These are phyloP conservation scores for Caenorhabditis macrosperma DNA, from an alignment of 2,888 invertebrate species.

Conservation along the genomic window DNA sequence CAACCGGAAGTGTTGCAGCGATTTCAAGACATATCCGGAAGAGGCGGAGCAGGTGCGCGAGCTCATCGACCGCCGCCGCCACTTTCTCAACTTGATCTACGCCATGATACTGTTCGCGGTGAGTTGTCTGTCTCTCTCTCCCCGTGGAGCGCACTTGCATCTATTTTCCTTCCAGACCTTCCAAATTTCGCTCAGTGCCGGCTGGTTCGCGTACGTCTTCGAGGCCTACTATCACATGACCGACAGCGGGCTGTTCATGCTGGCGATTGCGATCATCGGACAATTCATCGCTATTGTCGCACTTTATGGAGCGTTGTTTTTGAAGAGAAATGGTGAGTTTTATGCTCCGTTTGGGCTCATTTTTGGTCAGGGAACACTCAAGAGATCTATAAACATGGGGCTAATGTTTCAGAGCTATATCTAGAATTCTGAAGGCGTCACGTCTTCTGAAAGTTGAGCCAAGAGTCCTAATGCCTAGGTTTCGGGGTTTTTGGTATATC, in stretches of 20 bases:
- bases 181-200: slow-evolving; percentile 6
- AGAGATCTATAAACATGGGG: no score
- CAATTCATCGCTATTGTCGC: background rate
- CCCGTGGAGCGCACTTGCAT: background rate
- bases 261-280: background rate
- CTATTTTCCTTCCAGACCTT: slow-evolving; percentile 15
- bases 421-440: no score
- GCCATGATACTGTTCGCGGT: slow-evolving; percentile 16
- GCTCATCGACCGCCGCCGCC: slow-evolving; percentile 40
- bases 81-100: slow-evolving; percentile 32
- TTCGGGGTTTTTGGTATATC: no score
- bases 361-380: no score
- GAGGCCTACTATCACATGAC: slow-evolving; percentile 38
- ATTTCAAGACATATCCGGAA: slow-evolving; percentile 38
- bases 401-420: background rate
- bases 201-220: slow-evolving; percentile 20
- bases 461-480: no score
- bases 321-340: slow-evolving; percentile 14
- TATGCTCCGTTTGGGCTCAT: background rate
- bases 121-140: no score
- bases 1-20: slow-evolving; percentile 7
- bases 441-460: no score
- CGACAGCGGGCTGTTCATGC: background rate
- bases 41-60: slow-evolving; percentile 29
- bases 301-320: slow-evolving; percentile 22